phyloP scores from a whole-genome alignment of 2,888 invertebrate genomes.

The Harmothoe impar region DNA sequence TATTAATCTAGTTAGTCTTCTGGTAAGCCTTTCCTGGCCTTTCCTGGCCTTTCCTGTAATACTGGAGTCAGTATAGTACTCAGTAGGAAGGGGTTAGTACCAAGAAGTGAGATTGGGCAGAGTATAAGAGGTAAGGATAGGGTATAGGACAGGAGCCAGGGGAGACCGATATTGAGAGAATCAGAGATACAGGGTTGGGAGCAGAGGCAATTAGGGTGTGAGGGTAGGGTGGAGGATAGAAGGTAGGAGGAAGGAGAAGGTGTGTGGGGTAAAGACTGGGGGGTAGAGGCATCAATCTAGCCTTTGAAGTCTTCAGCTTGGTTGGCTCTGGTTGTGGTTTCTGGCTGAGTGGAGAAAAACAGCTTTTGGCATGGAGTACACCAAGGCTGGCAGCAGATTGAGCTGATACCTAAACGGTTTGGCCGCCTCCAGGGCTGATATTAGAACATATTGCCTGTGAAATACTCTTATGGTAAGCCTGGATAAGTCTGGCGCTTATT shows the following conservation, averaged over 20 bases:
- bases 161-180: no score
- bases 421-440: background rate
- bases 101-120: no score
- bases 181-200: no score
- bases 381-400: background rate
- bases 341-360: background rate
- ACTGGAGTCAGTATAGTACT: no score
- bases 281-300: background rate
- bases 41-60: no score
- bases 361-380: slow-evolving; percentile 1
- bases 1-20: no score
- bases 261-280: background rate
- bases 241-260: background rate
- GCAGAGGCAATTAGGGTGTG: no score
- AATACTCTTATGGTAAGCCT: slow-evolving; percentile 5
- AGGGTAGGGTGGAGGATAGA: no score
- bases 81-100: no score
- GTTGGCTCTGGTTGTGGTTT: background rate
- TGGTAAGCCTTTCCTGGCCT: no score
- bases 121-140: no score
- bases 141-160: no score
- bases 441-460: slow-evolving; percentile 5
- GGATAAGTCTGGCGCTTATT: background rate
- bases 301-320: background rate
- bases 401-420: background rate